Evolutionary conservation across 2,797 vertebrate genomes (phyloP), one percentile per base, ranked within the genome.

Genomic region (Eurystomus glaucurus): DNA sequence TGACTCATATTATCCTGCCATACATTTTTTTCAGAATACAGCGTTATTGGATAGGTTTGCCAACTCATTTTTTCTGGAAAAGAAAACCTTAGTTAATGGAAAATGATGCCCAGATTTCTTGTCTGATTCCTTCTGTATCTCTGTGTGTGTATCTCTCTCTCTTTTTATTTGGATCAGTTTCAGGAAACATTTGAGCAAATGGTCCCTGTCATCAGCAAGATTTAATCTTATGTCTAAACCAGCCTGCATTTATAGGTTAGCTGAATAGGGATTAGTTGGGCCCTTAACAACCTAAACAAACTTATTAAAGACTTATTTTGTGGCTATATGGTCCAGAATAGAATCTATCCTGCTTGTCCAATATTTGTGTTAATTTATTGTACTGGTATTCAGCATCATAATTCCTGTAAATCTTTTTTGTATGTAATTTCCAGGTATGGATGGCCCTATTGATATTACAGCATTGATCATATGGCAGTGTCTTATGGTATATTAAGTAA

Each of bases 91-190:
- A 33, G 4, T 48, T 70, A 75, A 76, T 33, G 17, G 17, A 82
- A 64, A 76, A 58, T 58, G 58, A 41, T 18, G 2, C 48, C 39
- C 23, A 39, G 4, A 48, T 52, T 19, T 71, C n/a, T 37, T 62
- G 9, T 69, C 19, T 61, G 33, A 62, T 31, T 65, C 6, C 1
- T 78, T 85, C 29, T 70, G 0, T 50, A 18, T 66, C 11, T 74
- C 3, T 75, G 1, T 58, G 5, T 46, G 8, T 39, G 14, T 82
- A 0, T 39, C 1, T 2, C 1, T 69, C 6, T 84, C 31, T n/a
- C 8, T 71, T 23, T 33, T 61, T 29, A 43, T 48, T 80, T 90
- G 19, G 15, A 45, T 4, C 8, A 13, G 0, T 75, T 77, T 76
- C 50, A 72, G 57, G 37, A 91, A 91, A 58, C 3, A 20, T 45